Conservation (phyloP, 2,888 invertebrate genomes). For the Leucophora obtusa region DNA sequence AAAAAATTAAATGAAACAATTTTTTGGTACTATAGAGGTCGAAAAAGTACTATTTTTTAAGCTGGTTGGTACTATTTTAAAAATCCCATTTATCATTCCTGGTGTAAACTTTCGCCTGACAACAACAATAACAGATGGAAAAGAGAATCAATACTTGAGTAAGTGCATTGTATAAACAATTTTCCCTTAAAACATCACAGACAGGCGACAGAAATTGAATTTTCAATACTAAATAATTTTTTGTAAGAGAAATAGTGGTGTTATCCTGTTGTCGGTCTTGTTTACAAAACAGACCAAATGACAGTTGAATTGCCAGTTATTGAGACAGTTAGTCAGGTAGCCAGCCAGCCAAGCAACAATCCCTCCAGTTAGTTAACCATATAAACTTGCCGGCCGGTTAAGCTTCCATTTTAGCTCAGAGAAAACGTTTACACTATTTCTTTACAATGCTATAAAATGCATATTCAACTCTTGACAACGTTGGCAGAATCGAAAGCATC, state of each 20-base stretch:
- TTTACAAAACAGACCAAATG: slow-evolving; percentile 10
- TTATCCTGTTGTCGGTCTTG: neutral
- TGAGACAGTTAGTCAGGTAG: neutral
- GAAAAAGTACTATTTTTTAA: too few species aligned
- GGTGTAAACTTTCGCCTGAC: slow-evolving; percentile 23
- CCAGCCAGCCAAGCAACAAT: neutral
- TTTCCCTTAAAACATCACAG: neutral
- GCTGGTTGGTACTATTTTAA: too few species aligned
- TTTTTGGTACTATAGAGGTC: too few species aligned
- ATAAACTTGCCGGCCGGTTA: slow-evolving; percentile 40
- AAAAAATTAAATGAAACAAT: too few species aligned
- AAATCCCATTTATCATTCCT: too few species aligned
- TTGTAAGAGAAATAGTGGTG: neutral
- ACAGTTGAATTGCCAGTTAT: slow-evolving; percentile 8
- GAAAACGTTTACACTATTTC: slow-evolving; percentile 21
- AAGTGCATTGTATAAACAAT: neutral
- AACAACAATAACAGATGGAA: slow-evolving; percentile 4
- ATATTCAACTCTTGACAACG: slow-evolving; percentile 26
- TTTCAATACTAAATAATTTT: neutral
- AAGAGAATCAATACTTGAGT: neutral
- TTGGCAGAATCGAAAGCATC: slow-evolving; percentile 36
- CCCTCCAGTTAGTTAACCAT: neutral
- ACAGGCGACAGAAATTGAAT: neutral
- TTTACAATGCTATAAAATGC: slow-evolving; percentile 19
- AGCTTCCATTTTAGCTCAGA: slow-evolving; percentile 19